Evolutionary conservation across 1,140 invertebrate species (phyloP).

Genomic region (Trichogramma pretiosum): DNA sequence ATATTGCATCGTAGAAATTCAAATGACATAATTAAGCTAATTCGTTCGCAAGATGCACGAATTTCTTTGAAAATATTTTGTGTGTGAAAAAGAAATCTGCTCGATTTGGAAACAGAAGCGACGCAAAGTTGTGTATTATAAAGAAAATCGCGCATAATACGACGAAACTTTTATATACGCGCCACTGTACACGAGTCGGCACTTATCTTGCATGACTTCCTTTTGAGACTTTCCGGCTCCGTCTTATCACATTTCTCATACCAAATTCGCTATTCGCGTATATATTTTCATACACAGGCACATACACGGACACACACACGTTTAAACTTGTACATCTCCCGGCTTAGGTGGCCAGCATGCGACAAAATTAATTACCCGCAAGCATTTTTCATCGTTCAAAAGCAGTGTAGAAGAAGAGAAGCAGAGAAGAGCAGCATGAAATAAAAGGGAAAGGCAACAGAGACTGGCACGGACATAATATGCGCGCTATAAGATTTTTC

Average conservation of each 20-base stretch:
- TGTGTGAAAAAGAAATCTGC: too few relatives aligned
- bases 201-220: slow-evolving; percentile 13
- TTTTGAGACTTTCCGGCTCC: neutral
- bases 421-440: neutral
- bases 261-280: slow-evolving; percentile 16
- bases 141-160: too few relatives aligned
- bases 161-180: slow-evolving; percentile 1
- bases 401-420: neutral
- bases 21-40: too few relatives aligned
- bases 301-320: too few relatives aligned
- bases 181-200: neutral
- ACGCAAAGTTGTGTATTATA: too few relatives aligned
- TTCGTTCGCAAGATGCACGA: too few relatives aligned
- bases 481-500: slow-evolving; percentile 15
- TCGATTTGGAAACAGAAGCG: too few relatives aligned
- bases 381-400: slow-evolving; percentile 13
- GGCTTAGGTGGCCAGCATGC: too few relatives aligned
- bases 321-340: too few relatives aligned
- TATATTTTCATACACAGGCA: too few relatives aligned
- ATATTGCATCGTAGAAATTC: too few relatives aligned
- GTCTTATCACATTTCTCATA: slow-evolving; percentile 10
- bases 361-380: slow-evolving; percentile 17
- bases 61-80: too few relatives aligned
- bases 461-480: neutral
- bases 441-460: neutral